phyloP scores from a whole-genome alignment of 1,140 invertebrate genomes.

The Sinella curviseta region DNA sequence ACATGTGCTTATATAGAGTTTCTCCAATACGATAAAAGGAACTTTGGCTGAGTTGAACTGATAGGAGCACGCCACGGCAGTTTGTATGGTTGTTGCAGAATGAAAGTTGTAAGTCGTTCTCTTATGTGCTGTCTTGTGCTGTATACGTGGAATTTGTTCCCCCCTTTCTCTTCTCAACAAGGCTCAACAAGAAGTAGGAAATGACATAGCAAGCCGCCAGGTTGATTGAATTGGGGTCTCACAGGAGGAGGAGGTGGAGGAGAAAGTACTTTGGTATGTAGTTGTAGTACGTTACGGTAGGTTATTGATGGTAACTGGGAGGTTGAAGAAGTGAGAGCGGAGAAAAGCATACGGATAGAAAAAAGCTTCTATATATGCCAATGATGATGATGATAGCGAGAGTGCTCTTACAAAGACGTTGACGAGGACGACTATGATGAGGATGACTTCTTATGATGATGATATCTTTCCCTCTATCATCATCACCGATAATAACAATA shows the following conservation, averaged over 20 bases:
- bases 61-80: too few relatives aligned
- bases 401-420: background rate
- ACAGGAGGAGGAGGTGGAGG: background rate
- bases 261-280: background rate
- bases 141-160: background rate
- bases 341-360: background rate
- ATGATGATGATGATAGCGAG: background rate
- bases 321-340: background rate
- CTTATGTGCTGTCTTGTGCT: background rate
- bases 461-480: conserved; percentile 4
- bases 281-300: background rate
- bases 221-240: conserved; percentile 21
- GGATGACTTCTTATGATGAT: background rate
- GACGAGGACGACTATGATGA: background rate
- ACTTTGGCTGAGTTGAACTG: too few relatives aligned
- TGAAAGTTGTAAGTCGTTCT: too few relatives aligned
- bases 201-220: background rate
- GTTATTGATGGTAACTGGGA: background rate
- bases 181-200: background rate
- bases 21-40: too few relatives aligned
- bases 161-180: background rate
- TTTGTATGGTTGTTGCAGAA: too few relatives aligned
- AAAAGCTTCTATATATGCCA: background rate
- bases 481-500: background rate
- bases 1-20: too few relatives aligned